phyloP scores from a whole-genome alignment of 2,113 vertebrate species.

The Apeltes quadracus region DNA sequence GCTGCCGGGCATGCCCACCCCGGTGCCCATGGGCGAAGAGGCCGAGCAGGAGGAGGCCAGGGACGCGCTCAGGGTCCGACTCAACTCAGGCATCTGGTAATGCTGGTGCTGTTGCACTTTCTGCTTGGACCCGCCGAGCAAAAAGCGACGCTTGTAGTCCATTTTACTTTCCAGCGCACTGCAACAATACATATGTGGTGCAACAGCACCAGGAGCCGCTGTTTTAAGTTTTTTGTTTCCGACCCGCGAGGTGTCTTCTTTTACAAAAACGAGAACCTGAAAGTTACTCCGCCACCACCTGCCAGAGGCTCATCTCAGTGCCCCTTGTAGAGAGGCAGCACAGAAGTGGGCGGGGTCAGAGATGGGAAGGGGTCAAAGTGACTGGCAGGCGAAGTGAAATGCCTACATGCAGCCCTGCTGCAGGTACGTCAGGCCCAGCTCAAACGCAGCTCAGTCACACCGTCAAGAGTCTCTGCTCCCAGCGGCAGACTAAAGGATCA shows the following conservation, averaged over 20 bases:
- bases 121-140: conserved; percentile 99
- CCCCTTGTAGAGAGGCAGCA: conserved; percentile 76
- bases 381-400: conserved; percentile 71
- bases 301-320: conserved; percentile 89
- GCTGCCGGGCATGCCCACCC: conserved; percentile 70
- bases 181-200: conserved; percentile 97
- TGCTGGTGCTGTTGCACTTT: conserved; percentile 99
- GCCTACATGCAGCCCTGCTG: conserved; percentile 85
- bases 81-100: conserved; percentile 95
- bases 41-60: conserved; percentile 84
- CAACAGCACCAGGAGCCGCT: conserved; percentile 68
- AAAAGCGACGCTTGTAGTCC: conserved; percentile 99
- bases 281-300: conserved; percentile 84
- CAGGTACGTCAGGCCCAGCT: conserved; percentile 64
- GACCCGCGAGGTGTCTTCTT: conserved; percentile 38
- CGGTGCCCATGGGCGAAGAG: conserved; percentile 81
- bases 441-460: conserved; percentile 41
- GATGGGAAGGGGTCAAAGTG: conserved; percentile 52
- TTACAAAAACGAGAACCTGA: conserved; percentile 66
- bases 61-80: conserved; percentile 91
- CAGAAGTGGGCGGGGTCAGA: conserved; percentile 35
- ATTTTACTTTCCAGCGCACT: conserved; percentile 98
- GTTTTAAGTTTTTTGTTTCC: conserved; percentile 38
- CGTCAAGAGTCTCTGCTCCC: conserved; percentile 53
- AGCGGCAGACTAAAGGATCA: conserved; percentile 52